phyloP scores from a whole-genome alignment of 2,888 invertebrate genomes.

The Plusia festucae region DNA sequence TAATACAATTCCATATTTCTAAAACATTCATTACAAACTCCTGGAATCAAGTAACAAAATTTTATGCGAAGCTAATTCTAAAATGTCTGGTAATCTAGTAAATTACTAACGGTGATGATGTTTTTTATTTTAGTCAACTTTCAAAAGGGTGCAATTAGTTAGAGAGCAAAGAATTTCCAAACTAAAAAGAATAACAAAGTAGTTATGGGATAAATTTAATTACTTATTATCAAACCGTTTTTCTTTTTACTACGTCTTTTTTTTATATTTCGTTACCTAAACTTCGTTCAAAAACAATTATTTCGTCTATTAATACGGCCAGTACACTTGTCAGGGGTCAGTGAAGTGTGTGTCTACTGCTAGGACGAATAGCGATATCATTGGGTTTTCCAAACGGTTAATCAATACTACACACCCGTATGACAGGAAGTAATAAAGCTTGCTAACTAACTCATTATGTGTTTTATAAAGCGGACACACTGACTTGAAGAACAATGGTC shows the following conservation, averaged over 20 bases:
- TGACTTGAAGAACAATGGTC: neutral
- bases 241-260: no score
- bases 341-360: neutral
- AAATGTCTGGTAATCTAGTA: conserved; percentile 27
- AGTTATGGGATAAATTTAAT: no score
- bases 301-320: neutral
- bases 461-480: neutral
- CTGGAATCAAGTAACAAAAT: conserved; percentile 19
- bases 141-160: neutral
- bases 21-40: conserved; percentile 8
- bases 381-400: conserved; percentile 3
- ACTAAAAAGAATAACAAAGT: no score
- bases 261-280: neutral
- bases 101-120: conserved; percentile 32
- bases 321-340: neutral
- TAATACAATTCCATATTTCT: conserved; percentile 6
- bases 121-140: conserved; percentile 16
- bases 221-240: no score
- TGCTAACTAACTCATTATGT: conserved; percentile 5
- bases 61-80: conserved; percentile 25
- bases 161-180: neutral
- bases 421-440: neutral
- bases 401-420: neutral
- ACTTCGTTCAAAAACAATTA: neutral
- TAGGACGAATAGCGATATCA: neutral